phyloP scores from a whole-genome alignment of 2,888 invertebrate genomes.

The Gymnoscelis rufifasciata region DNA sequence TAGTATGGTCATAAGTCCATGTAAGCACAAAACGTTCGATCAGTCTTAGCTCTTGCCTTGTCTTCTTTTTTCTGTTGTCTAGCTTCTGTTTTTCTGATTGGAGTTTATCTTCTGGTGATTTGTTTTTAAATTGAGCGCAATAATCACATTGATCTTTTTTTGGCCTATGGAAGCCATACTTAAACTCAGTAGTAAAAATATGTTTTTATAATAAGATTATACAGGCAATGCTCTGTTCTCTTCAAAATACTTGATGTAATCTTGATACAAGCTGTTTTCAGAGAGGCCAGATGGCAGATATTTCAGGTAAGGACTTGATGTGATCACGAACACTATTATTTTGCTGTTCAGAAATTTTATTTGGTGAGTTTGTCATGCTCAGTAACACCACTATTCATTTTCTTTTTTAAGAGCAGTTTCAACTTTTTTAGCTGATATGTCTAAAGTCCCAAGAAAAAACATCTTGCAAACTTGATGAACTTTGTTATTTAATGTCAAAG shows the following conservation, averaged over 20 bases:
- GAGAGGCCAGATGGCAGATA: slow-evolving; percentile 14
- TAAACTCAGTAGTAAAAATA: slow-evolving; percentile 20
- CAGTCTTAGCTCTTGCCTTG: slow-evolving; percentile 4
- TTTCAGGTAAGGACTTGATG: slow-evolving; percentile 6
- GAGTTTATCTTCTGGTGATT: slow-evolving; percentile 5
- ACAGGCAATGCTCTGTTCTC: slow-evolving; percentile 12
- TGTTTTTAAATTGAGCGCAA: slow-evolving; percentile 15
- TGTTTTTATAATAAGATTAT: slow-evolving; percentile 11
- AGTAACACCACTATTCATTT: slow-evolving; percentile 6
- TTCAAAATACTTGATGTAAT: slow-evolving; percentile 18
- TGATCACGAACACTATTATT: slow-evolving; percentile 6
- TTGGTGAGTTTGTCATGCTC: slow-evolving; percentile 3
- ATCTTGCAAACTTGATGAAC: slow-evolving; percentile 2
- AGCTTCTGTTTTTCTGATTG: slow-evolving; percentile 5
- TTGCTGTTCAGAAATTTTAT: slow-evolving; percentile 2
- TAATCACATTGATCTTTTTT: slow-evolving; percentile 20
- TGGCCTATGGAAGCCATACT: slow-evolving; percentile 19
- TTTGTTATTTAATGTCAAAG: background rate
- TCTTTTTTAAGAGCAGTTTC: slow-evolving; percentile 6
- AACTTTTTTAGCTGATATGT: slow-evolving; percentile 6
- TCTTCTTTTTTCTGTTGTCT: slow-evolving; percentile 3
- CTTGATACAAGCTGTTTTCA: slow-evolving; percentile 14
- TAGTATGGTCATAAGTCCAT: too few species aligned
- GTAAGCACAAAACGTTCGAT: slow-evolving; percentile 2
- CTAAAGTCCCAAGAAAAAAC: slow-evolving; percentile 5